Conservation (phyloP, 2,888 invertebrate species). For the Sphaeridia pumilis region DNA sequence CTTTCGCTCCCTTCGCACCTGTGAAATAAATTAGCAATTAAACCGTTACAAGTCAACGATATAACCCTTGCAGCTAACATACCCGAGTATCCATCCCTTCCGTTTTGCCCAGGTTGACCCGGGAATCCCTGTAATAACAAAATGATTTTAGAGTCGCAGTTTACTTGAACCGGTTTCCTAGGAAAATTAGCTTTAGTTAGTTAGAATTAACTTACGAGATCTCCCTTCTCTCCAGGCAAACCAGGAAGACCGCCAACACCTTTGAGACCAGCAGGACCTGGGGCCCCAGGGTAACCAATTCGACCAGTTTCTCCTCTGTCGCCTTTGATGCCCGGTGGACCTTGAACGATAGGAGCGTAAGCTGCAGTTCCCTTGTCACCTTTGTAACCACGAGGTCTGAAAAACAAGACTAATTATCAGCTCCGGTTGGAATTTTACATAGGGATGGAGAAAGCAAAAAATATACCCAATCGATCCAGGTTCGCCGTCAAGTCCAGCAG, state of each 20-base stretch:
- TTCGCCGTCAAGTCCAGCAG: conserved; percentile 42
- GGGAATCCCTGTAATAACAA: conserved; percentile 40
- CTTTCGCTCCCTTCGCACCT: conserved; percentile 44
- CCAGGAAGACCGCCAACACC: conserved; percentile 56
- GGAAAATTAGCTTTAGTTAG: too few species aligned
- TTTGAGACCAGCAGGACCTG: conserved; percentile 51
- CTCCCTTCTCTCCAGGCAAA: conserved; percentile 38
- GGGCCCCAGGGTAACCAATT: conserved; percentile 49
- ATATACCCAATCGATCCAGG: conserved; percentile 37
- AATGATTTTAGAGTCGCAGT: too few species aligned
- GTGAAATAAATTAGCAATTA: too few species aligned
- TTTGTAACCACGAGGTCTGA: conserved; percentile 38
- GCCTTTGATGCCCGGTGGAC: conserved; percentile 45
- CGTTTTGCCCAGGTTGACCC: conserved; percentile 36
- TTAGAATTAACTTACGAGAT: too few species aligned
- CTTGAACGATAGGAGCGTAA: conserved; percentile 47
- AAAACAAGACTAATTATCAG: too few species aligned
- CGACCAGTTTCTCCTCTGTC: conserved; percentile 49
- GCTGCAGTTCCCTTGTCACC: conserved; percentile 58
- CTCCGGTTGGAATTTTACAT: too few species aligned
- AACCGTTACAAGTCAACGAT: too few species aligned
- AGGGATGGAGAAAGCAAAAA: too few species aligned
- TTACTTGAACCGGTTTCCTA: too few species aligned
- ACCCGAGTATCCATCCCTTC: conserved; percentile 36
- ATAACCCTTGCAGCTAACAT: too few species aligned